These are phyloP conservation scores for Geothlypis trichas DNA, from an alignment of 2,113 vertebrate genomes.

Conservation along the genomic window DNA sequence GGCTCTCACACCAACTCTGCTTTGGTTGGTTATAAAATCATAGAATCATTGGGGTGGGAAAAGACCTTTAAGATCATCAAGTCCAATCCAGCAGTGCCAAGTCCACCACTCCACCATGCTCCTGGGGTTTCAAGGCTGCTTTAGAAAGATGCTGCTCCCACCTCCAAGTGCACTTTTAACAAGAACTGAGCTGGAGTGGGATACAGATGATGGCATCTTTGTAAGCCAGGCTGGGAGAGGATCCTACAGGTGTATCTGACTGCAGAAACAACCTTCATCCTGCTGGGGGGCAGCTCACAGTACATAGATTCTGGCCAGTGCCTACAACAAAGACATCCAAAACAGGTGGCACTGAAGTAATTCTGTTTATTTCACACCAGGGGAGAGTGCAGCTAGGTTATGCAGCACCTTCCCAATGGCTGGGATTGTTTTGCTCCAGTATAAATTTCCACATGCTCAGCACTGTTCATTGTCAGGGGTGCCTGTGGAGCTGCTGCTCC, in stretches of 20 bases:
- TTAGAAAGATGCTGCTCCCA: neutral
- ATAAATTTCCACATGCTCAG: conserved; percentile 23
- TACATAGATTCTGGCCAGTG: neutral
- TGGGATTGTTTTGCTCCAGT: neutral
- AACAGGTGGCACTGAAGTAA: conserved; percentile 41
- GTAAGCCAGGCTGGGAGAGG: neutral
- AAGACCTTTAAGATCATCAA: neutral
- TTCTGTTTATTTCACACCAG: conserved; percentile 55
- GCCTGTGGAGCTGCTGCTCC: neutral
- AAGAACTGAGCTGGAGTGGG: neutral
- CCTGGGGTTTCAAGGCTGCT: neutral
- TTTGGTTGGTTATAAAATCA: neutral
- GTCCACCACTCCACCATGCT: neutral
- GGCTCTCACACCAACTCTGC: neutral
- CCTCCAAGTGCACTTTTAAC: neutral
- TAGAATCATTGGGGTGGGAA: neutral
- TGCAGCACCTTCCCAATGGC: neutral
- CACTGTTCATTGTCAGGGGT: neutral
- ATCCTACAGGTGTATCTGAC: neutral
- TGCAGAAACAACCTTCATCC: neutral
- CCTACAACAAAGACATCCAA: conserved; percentile 50
- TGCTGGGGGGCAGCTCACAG: neutral
- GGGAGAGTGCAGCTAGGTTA: conserved; percentile 12
- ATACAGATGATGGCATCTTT: neutral
- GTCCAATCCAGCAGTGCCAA: neutral